A percentile compares a stretch with the other conserved stretches of the same genome.
Conservation (phyloP, 2,888 invertebrate genomes). For the Nemoura dubitans region DNA sequence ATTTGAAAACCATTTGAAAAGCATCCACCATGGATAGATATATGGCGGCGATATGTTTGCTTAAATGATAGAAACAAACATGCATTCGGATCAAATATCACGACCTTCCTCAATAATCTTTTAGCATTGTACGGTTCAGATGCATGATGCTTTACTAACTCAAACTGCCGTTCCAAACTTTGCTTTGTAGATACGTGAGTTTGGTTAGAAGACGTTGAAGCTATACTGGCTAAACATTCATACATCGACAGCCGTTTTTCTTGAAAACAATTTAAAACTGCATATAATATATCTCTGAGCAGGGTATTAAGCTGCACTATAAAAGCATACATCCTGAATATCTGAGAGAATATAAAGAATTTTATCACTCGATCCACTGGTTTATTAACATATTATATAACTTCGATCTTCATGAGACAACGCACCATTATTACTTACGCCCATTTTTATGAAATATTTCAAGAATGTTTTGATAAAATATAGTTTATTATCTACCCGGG, state of each 20-base stretch:
- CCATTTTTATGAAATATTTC: neutral
- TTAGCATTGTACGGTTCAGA: constrained; percentile 10
- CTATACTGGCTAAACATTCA: neutral
- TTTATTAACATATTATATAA: constrained; percentile 12
- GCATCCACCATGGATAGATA: neutral
- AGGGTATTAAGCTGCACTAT: constrained; percentile 4
- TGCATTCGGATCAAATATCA: constrained; percentile 14
- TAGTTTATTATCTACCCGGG: neutral
- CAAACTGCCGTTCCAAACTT: constrained; percentile 26
- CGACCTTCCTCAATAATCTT: constrained; percentile 33
- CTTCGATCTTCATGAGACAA: neutral
- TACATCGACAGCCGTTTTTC: neutral
- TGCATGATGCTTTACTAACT: neutral
- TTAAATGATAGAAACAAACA: constrained; percentile 22
- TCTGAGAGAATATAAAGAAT: neutral
- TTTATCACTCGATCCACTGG: constrained; percentile 7
- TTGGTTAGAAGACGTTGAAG: neutral
- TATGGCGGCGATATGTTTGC: neutral
- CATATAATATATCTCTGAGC: neutral
- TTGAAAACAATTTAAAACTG: neutral
- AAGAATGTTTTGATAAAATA: constrained; percentile 2
- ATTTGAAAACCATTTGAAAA: constrained; percentile 3
- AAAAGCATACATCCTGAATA: neutral
- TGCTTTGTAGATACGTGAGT: neutral
- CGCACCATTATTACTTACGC: neutral